These are phyloP conservation scores for Alouatta palliata DNA, from an alignment of 2,113 vertebrate genomes.

Conservation along the genomic window DNA sequence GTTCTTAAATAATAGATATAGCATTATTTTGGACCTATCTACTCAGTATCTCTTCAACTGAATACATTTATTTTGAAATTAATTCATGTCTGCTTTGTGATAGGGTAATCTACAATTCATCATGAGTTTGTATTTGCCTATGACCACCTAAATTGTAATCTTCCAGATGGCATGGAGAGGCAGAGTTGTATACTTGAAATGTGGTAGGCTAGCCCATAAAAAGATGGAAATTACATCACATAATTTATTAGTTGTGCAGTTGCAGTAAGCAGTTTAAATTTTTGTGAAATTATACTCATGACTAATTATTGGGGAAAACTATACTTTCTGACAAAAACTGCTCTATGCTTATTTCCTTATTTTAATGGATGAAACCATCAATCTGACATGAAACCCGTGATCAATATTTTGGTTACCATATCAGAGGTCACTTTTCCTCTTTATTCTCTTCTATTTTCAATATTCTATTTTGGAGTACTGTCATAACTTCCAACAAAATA, in stretches of 20 bases:
- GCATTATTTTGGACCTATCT: neutral
- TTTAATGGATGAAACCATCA: neutral
- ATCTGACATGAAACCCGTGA: neutral
- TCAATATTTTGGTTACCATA: fast-evolving
- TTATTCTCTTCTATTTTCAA: neutral
- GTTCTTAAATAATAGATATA: neutral
- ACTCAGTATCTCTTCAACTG: neutral
- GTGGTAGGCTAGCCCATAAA: neutral
- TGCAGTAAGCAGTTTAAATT: neutral
- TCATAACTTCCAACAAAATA: neutral
- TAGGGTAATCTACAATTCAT: neutral
- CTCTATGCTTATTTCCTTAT: neutral
- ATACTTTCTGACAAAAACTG: neutral
- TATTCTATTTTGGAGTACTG: neutral
- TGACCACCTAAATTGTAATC: neutral
- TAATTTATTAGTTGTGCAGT: neutral
- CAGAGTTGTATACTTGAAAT: neutral
- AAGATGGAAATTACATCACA: neutral
- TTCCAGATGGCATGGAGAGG: neutral
- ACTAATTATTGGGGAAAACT: neutral
- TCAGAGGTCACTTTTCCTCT: neutral
- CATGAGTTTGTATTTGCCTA: neutral
- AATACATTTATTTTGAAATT: neutral
- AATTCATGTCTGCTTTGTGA: neutral
- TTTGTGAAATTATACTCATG: neutral